Base-by-base conservation (phyloP, 2,113 vertebrate species). In the Melanerpes aurifrons region DNA sequence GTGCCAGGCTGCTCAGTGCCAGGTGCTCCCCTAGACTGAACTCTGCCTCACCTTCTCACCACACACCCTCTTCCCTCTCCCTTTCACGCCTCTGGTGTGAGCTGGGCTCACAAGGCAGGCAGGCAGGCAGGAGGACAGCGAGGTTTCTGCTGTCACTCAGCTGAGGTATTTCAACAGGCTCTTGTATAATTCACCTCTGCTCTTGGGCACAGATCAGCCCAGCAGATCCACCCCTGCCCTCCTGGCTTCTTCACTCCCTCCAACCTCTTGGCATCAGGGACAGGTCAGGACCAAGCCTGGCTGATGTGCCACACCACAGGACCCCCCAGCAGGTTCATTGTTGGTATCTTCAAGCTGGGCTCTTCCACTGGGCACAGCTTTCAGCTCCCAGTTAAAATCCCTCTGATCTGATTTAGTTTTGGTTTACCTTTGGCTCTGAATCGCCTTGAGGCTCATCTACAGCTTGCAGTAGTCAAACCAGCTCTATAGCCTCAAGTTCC, bases 201-300 rank as follows among this genome's bases (percentile, higher is more conserved):
- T 58, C 3, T 19, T 10, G 3, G 86, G 32, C 2, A 2, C 82
- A 1, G 0, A 47, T 56, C 91, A 43, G 62, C 48, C 40, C 2
- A 22, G 50, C 7, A 0, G 76, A 71, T 76, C 77, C 14, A 0
- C 54, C 75, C 79, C 74, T 1, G 4, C 1, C 0, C 57, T 72
- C 53, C 63, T 0, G 0, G 20, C 5, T n/a, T 1, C 3, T 15
- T 24, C 86, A 1, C 58, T 56, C 75, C 80, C 43, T 48, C 71
- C 0, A 0, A 12, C 35, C 88, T 92, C 74, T 63, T 74, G 73
- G 83, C 70, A 47, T 3, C 43, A 50, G 75, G 78, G 53, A 61
- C 6, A 0, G 13, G 59, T 57, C 73, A 88, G 71, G 8, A 37
- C 8, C 0, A 1, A 57, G 47, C 10, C 43, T 2, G 14, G 61